phyloP scores from a whole-genome alignment of 1,140 invertebrate genomes.

The Radopholus similis region DNA sequence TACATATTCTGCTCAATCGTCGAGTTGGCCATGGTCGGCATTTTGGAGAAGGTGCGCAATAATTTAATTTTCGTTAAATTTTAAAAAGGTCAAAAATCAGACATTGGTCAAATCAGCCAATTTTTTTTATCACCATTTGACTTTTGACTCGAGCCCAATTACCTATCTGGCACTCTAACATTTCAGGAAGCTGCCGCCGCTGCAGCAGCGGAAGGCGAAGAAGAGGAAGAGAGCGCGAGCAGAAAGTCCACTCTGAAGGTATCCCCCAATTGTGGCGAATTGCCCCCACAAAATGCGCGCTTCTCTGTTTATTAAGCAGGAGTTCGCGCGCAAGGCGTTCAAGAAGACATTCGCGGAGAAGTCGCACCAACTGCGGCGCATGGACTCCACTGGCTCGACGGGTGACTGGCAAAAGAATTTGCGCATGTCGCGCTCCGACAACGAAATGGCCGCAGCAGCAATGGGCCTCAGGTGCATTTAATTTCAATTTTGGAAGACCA shows the following conservation, averaged over 20 bases:
- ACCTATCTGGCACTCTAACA: too few relatives aligned
- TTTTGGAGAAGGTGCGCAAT: conserved; percentile 43
- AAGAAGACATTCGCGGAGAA: conserved; percentile 32
- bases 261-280: too few relatives aligned
- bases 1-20: conserved; percentile 63
- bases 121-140: too few relatives aligned
- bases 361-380: conserved; percentile 25
- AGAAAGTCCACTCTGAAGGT: not conserved
- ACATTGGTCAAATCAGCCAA: too few relatives aligned
- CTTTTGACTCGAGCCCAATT: conserved; percentile 20
- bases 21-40: conserved; percentile 62
- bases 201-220: conserved; percentile 15
- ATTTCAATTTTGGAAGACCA: not conserved
- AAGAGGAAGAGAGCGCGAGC: not conserved
- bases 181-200: conserved; percentile 3
- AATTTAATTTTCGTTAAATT: not conserved
- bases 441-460: not conserved
- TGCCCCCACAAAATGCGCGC: too few relatives aligned
- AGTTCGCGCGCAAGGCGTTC: conserved; percentile 40
- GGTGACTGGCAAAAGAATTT: conserved; percentile 42
- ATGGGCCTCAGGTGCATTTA: not conserved
- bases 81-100: too few relatives aligned
- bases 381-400: conserved; percentile 28
- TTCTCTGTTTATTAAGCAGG: too few relatives aligned
- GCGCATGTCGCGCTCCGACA: conserved; percentile 15